A percentile compares a stretch with the other conserved stretches of the same genome.
Conservation (phyloP, 2,113 vertebrate species). For the Lipophrys pholis region DNA sequence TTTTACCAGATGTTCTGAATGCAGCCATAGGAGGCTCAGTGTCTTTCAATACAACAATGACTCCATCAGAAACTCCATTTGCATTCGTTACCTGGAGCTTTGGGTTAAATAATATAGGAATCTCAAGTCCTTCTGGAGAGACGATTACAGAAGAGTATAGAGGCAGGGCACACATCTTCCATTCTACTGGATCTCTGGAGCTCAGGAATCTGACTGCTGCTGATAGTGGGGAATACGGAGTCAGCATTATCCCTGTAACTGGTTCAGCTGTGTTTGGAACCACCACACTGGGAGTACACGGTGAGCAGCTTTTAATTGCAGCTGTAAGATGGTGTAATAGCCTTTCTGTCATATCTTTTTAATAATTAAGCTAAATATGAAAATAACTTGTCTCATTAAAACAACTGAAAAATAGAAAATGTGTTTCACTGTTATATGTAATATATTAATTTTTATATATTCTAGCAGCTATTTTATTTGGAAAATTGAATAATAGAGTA, state of each 20-base stretch:
- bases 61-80: not conserved
- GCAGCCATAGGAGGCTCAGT: slow-evolving; percentile 29
- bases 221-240: slow-evolving; percentile 46
- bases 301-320: slow-evolving; percentile 26
- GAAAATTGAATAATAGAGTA: no score
- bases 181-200: slow-evolving; percentile 53
- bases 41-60: slow-evolving; percentile 34
- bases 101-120: not conserved
- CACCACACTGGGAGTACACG: not conserved
- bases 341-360: not conserved
- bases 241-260: fast-evolving
- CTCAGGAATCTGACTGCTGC: slow-evolving; percentile 38
- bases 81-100: fast-evolving
- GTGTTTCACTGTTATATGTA: no score
- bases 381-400: no score
- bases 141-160: not conserved
- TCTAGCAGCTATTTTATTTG: no score
- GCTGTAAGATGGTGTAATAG: not conserved
- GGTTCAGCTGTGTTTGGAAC: fast-evolving
- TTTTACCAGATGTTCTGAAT: slow-evolving; percentile 44
- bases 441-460: no score
- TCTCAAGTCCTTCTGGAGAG: fast-evolving
- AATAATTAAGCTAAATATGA: no score
- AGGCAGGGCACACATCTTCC: slow-evolving; percentile 28
- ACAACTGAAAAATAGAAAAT: no score